These are phyloP conservation scores for Linnaemya tessellans DNA, from an alignment of 2,888 invertebrate species.

Conservation along the genomic window DNA sequence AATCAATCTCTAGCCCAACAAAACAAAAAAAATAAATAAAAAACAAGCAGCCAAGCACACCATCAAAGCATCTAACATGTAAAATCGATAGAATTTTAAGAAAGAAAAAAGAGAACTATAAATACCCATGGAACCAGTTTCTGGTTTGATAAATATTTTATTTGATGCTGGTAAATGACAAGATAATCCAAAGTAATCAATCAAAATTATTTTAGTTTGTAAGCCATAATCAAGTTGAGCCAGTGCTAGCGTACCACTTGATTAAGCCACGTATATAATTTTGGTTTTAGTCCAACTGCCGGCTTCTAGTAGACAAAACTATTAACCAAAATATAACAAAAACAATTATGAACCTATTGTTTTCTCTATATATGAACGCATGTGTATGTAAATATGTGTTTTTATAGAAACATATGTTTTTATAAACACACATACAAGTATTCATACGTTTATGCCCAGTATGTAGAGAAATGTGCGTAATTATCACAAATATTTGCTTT, in stretches of 20 bases:
- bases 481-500: background rate
- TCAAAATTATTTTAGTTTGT: constrained; percentile 82
- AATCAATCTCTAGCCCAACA: background rate
- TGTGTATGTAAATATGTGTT: background rate
- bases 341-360: constrained; percentile 66
- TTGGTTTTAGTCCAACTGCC: constrained; percentile 49
- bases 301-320: constrained; percentile 35
- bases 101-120: constrained; percentile 55
- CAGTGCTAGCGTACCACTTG: constrained; percentile 55
- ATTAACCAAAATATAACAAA: constrained; percentile 26
- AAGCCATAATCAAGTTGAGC: constrained; percentile 79
- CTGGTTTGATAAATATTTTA: constrained; percentile 80
- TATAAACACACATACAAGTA: no score
- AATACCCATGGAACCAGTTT: constrained; percentile 77
- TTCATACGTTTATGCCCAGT: no score
- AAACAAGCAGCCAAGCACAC: constrained; percentile 36
- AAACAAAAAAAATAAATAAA: constrained; percentile 11
- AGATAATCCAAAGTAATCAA: constrained; percentile 82
- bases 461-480: background rate
- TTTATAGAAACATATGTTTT: no score
- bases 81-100: constrained; percentile 57
- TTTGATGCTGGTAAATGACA: constrained; percentile 82
- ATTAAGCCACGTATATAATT: constrained; percentile 62
- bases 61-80: constrained; percentile 59
- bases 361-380: background rate